Evolutionary conservation across 2,888 invertebrate genomes (phyloP), one percentile per base, ranked within the genome.

Genomic region (Parnassius apollo): DNA sequence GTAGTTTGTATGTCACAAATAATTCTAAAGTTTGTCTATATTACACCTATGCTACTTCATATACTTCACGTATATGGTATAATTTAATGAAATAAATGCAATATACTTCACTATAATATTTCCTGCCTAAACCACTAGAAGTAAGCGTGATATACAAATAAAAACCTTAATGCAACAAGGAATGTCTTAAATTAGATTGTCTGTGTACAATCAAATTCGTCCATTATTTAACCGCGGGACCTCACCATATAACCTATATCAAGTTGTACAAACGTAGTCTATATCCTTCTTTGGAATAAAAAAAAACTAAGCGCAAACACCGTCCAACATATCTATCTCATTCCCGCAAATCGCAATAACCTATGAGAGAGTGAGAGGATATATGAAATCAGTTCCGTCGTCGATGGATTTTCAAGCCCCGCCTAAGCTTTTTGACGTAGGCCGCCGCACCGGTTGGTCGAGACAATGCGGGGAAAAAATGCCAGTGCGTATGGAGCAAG

Each of bases 401-500:
- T 18, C 10, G 11, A 49, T 35, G 13, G 22, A 11, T 56, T 50
- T 8, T 9, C n/a, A 50, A 68, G 77, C 83, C 75, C 82, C 84
- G 84, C 84, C 85, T 75, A 79, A 78, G 77, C 77, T 72, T 71
- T 70, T 66, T 69, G 66, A 65, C 57, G 76, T 82, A 81, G 82
- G 82, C 83, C 75, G 73, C 68, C 71, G 71, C 68, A 71, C 83
- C 79, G 85, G 83, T 85, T 83, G 81, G 80, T 42, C 77, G 80
- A 82, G 80, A 84, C 85, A 85, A 82, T 82, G 77, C 25, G 18
- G 74, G 73, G 83, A 86, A 85, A 82, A 82, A 81, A 80, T 59
- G 45, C 76, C 81, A 82, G 82, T 83, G 66, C 75, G 76, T 75
- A 73, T 71, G 72, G 74, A 64, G 78, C 77, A 80, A 83, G 84